These are phyloP conservation scores for Lepidotrigona ventralis DNA, from an alignment of 1,140 invertebrate species.

Conservation along the genomic window DNA sequence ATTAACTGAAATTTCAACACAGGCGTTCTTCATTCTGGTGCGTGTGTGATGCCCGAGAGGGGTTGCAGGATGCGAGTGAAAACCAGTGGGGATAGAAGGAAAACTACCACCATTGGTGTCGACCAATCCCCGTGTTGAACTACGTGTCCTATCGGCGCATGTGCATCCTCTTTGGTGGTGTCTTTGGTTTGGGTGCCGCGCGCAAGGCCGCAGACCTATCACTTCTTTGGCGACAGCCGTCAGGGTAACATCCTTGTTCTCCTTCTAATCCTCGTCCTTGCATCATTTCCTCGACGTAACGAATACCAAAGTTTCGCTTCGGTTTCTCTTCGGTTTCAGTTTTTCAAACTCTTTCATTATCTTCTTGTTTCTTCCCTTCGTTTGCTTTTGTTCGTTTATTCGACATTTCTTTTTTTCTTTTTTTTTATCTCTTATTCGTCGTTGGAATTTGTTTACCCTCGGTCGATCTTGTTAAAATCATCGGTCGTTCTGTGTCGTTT, in stretches of 20 bases:
- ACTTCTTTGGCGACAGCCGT: slow-evolving; percentile 79
- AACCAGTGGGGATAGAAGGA: slow-evolving; percentile 43
- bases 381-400: neutral
- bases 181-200: slow-evolving; percentile 72
- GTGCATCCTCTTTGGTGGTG: slow-evolving; percentile 63
- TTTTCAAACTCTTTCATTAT: neutral
- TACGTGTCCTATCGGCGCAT: slow-evolving; percentile 57
- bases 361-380: neutral
- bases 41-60: slow-evolving; percentile 4
- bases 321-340: neutral
- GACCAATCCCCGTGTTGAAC: slow-evolving; percentile 60
- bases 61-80: slow-evolving; percentile 27
- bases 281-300: slow-evolving; percentile 49
- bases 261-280: slow-evolving; percentile 55
- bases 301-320: slow-evolving; percentile 33
- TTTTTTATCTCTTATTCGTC: neutral
- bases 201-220: slow-evolving; percentile 75
- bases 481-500: neutral
- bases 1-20: slow-evolving; percentile 40
- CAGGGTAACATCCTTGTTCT: slow-evolving; percentile 77
- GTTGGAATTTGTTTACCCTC: neutral
- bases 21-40: neutral
- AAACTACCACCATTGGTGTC: slow-evolving; percentile 51
- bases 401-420: neutral
- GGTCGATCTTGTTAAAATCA: neutral